phyloP scores from a whole-genome alignment of 2,888 invertebrate species.

The Amiota minor region DNA sequence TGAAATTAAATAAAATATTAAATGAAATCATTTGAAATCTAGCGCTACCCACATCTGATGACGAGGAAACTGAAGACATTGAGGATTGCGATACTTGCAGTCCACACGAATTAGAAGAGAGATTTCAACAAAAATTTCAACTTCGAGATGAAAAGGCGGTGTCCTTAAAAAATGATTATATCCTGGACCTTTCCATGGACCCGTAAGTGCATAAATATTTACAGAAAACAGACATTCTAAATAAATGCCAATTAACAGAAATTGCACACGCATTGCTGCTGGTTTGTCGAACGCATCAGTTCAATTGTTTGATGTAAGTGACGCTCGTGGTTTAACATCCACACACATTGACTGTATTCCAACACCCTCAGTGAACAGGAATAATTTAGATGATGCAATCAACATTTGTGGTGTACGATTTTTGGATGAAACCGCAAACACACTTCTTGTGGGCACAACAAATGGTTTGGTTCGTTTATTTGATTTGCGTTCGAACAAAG shows the following conservation, averaged over 20 bases:
- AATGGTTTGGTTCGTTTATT: conserved; percentile 63
- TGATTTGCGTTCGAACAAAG: conserved; percentile 73
- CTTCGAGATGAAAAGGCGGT: conserved; percentile 75
- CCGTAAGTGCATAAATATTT: conserved; percentile 71
- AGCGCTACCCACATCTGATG: conserved; percentile 51
- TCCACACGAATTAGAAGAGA: conserved; percentile 55
- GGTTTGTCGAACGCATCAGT: conserved; percentile 75
- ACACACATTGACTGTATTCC: conserved; percentile 39
- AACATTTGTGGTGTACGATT: conserved; percentile 66
- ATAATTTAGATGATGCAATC: not conserved
- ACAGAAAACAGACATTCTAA: conserved; percentile 2
- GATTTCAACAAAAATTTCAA: conserved; percentile 63
- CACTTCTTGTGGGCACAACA: conserved; percentile 63
- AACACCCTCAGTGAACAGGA: not conserved
- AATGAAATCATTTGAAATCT: not conserved
- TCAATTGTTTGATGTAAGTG: conserved; percentile 74
- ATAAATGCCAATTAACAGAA: conserved; percentile 33
- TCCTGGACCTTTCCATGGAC: conserved; percentile 77
- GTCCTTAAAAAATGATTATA: conserved; percentile 76
- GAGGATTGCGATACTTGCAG: conserved; percentile 67
- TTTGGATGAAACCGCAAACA: conserved; percentile 60
- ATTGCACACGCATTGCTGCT: conserved; percentile 74
- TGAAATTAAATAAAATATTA: too few species aligned
- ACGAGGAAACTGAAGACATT: conserved; percentile 56
- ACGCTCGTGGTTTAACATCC: conserved; percentile 65